Conservation (phyloP, 2,888 invertebrate species). For the Drosophila colorata region DNA sequence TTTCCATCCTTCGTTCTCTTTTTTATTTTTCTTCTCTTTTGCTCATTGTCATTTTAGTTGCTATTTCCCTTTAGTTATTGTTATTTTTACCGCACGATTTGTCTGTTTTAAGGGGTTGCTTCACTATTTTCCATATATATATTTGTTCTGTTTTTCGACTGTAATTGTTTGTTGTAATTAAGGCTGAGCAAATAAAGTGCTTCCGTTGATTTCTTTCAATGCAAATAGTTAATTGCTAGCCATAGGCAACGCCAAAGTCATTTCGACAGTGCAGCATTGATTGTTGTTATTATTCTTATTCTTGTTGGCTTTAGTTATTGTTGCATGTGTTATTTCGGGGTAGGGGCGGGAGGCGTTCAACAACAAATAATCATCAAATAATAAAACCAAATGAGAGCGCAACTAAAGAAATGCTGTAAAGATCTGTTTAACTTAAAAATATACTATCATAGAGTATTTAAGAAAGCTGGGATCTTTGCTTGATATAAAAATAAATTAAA, state of each 20-base stretch:
- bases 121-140: conserved; percentile 15
- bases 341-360: conserved; percentile 1
- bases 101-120: conserved; percentile 44
- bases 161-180: conserved; percentile 81
- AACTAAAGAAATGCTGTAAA: conserved; percentile 8
- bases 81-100: conserved; percentile 28
- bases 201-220: conserved; percentile 80
- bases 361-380: conserved; percentile 26
- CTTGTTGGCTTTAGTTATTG: conserved; percentile 29
- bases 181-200: conserved; percentile 80
- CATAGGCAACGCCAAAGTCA: conserved; percentile 61
- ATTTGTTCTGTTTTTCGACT: conserved; percentile 26
- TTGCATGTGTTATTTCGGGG: conserved; percentile 5
- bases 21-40: conserved; percentile 11
- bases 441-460: too few species aligned
- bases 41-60: conserved; percentile 50
- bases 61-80: conserved; percentile 41
- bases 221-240: conserved; percentile 79
- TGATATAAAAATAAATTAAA: too few species aligned
- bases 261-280: conserved; percentile 60
- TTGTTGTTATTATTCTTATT: conserved; percentile 34
- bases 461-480: neutral
- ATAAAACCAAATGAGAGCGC: conserved; percentile 50
- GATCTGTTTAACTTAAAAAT: neutral
- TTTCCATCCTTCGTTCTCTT: conserved; percentile 11